These are phyloP conservation scores for Smithornis capensis DNA, from an alignment of 2,113 vertebrate species.

Conservation along the genomic window DNA sequence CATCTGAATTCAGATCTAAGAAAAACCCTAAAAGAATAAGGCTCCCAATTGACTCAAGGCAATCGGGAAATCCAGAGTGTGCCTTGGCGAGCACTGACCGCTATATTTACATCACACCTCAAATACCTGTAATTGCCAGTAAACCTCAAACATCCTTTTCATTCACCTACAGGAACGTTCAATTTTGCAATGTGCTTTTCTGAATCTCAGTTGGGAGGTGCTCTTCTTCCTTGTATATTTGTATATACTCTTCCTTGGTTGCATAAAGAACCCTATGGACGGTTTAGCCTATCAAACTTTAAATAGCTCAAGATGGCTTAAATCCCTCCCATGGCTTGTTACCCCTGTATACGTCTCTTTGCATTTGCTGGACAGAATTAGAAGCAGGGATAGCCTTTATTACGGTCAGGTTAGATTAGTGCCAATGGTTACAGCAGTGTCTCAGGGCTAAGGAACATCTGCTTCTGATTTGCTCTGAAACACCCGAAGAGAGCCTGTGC, in stretches of 20 bases:
- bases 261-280: not conserved
- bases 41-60: not conserved
- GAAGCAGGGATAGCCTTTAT: not conserved
- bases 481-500: not conserved
- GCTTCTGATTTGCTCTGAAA: constrained; percentile 6
- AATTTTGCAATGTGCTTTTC: not conserved
- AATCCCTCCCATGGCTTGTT: not conserved
- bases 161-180: not conserved
- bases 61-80: not conserved
- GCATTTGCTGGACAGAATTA: not conserved
- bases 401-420: not conserved
- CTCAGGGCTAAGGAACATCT: constrained; percentile 7
- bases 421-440: not conserved
- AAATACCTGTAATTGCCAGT: not conserved
- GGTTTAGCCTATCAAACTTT: not conserved
- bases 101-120: not conserved
- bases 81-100: not conserved
- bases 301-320: not conserved
- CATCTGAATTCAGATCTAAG: not conserved
- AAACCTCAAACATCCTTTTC: not conserved
- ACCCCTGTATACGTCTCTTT: not conserved
- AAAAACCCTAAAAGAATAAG: not conserved
- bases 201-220: not conserved
- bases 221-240: not conserved
- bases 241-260: not conserved